Conservation (phyloP, 2,113 vertebrate genomes). For the Corvus hawaiiensis region DNA sequence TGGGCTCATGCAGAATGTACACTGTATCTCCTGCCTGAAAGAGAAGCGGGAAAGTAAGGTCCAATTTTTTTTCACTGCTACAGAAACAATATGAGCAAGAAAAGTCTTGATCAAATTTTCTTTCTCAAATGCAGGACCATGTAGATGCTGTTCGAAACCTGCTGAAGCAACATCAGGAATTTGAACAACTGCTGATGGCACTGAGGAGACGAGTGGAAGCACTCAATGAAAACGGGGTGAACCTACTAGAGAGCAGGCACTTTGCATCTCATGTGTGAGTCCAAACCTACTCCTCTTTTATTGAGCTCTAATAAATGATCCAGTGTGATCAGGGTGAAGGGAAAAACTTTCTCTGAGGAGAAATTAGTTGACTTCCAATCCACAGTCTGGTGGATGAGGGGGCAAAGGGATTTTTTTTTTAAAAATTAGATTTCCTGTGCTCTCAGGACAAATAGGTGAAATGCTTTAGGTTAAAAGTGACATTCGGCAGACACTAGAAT, state of each 20-base stretch:
- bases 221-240: constrained; percentile 67
- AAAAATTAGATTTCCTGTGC: neutral
- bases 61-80: neutral
- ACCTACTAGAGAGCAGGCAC: constrained; percentile 67
- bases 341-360: neutral
- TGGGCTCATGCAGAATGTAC: neutral
- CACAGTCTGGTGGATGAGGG: neutral
- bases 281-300: neutral
- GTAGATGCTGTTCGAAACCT: constrained; percentile 76
- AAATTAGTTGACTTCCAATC: neutral
- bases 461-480: neutral
- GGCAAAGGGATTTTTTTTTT: rapidly evolving
- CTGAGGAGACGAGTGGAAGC: constrained; percentile 72
- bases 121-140: constrained; percentile 72
- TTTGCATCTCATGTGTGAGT: constrained; percentile 72
- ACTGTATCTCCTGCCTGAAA: neutral
- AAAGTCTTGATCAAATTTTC: neutral
- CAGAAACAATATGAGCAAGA: neutral
- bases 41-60: neutral
- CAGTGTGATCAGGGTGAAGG: neutral
- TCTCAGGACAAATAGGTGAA: neutral
- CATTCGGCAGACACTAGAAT: neutral
- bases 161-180: constrained; percentile 79
- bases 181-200: constrained; percentile 71
- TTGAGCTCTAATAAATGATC: neutral